Evolutionary conservation across 1,140 invertebrate species (phyloP).

Genomic region (Polypedilum vanderplanki): DNA sequence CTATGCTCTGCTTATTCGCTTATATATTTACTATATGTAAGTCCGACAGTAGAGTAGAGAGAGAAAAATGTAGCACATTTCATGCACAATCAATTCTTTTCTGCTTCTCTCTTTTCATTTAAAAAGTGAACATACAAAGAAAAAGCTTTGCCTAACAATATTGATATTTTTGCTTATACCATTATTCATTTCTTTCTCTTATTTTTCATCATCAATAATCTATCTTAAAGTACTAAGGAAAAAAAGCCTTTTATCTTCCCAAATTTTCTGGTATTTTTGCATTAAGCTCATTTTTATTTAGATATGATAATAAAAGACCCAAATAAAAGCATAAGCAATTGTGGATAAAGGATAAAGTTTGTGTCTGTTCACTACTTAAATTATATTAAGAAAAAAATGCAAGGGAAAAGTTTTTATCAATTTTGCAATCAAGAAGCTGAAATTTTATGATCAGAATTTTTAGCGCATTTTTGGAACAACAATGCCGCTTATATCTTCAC

Average conservation of each 20-base stretch:
- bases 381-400: neutral
- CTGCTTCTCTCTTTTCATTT: constrained; percentile 1
- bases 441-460: too few relatives aligned
- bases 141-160: neutral
- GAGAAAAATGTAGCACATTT: neutral
- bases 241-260: neutral
- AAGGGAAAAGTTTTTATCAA: neutral
- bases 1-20: neutral
- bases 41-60: neutral
- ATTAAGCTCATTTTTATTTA: too few relatives aligned
- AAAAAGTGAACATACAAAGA: neutral
- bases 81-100: constrained; percentile 9
- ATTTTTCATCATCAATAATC: neutral
- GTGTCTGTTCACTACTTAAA: too few relatives aligned
- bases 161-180: neutral
- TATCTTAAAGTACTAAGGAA: neutral
- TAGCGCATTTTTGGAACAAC: too few relatives aligned
- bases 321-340: too few relatives aligned
- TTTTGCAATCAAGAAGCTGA: neutral
- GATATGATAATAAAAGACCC: too few relatives aligned
- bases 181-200: too few relatives aligned
- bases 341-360: too few relatives aligned
- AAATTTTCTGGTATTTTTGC: too few relatives aligned
- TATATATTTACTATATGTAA: neutral
- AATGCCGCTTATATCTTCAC: too few relatives aligned